Evolutionary conservation across 2,888 invertebrate species (phyloP), one percentile per base, ranked within the genome.

Genomic region (Hypercompe scribonia): DNA sequence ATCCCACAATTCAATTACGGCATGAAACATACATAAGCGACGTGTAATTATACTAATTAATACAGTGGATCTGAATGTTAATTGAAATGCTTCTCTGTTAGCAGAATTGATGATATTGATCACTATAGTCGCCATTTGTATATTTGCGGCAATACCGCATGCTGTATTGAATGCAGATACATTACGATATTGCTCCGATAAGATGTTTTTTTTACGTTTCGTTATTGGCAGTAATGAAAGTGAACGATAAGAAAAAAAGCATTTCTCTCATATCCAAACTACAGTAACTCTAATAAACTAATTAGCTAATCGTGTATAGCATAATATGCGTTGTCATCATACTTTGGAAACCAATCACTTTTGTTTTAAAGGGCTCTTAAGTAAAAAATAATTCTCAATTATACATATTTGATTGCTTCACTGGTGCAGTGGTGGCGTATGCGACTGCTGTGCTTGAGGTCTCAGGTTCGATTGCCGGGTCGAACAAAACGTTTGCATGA

Each of bases 1-100:
- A 68, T 76, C 73, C 50, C 80, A 71, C 70, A 75, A 68, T 75
- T 71, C 67, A 78, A 68, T 80, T 67, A 78, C 68, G 65, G 46
- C 68, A 64, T 70, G 33, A 63, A 70, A 67, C 70, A 63, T 64
- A 64, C 46, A 70, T 46, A 74, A n/a, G 68, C 24, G 68, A 46
- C 54, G 69, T 73, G 66, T 73, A 78, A 83, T 79, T 82, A 81
- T 65, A 74, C 69, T 74, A 77, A 81, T 80, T 81, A 75, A 74
- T 81, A 73, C 73, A 66, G 36, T 66, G 65, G 79, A 74, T 76
- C 71, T 63, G 64, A 65, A 72, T 72, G 72, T 65, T 82, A 76
- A 83, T 78, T 82, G 76, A 81, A 81, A 81, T 77, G 39, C 69
- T 70, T 74, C 58, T 31, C 70, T 67, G 61, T 74, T 70, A 65